Percentiles rank a stretch among this genome's conserved stretches.
phyloP scores from a whole-genome alignment of 1,140 invertebrate species.

The Dendroctonus valens region DNA sequence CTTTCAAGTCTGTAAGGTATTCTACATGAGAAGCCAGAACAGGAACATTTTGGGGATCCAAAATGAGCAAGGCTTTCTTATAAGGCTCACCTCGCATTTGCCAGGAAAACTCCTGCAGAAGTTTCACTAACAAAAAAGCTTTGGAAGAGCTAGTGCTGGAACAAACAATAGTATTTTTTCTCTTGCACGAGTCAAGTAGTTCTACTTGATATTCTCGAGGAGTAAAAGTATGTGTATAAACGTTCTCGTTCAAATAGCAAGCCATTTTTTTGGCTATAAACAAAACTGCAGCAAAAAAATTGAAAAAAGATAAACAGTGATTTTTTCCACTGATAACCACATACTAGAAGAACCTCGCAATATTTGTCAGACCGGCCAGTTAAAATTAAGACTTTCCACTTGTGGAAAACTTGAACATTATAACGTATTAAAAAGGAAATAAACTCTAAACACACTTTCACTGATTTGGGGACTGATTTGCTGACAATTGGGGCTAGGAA shows the following conservation, averaged over 20 bases:
- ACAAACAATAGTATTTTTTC: conserved; percentile 82
- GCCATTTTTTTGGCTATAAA: conserved; percentile 51
- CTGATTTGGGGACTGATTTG: no score
- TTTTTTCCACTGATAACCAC: no score
- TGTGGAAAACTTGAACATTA: no score
- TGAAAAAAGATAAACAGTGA: no score
- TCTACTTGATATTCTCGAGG: conserved; percentile 78
- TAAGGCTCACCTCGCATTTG: conserved; percentile 53
- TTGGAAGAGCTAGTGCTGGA: conserved; percentile 79
- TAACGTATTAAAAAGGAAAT: no score
- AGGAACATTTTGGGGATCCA: conserved; percentile 54
- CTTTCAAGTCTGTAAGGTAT: conserved; percentile 49
- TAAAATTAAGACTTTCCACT: no score
- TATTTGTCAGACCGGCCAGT: no score
- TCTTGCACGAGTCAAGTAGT: conserved; percentile 73
- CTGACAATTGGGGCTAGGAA: no score
- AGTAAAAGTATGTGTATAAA: conserved; percentile 69
- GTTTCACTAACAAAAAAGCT: conserved; percentile 84
- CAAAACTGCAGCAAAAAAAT: no score
- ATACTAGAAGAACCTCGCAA: no score
- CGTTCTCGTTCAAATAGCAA: conserved; percentile 62
- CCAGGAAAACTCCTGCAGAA: conserved; percentile 73
- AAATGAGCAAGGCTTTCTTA: conserved; percentile 46
- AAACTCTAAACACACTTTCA: no score
- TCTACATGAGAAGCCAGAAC: conserved; percentile 54